Base-by-base conservation (phyloP, 2,113 vertebrate species). In the Nanorana parkeri region DNA sequence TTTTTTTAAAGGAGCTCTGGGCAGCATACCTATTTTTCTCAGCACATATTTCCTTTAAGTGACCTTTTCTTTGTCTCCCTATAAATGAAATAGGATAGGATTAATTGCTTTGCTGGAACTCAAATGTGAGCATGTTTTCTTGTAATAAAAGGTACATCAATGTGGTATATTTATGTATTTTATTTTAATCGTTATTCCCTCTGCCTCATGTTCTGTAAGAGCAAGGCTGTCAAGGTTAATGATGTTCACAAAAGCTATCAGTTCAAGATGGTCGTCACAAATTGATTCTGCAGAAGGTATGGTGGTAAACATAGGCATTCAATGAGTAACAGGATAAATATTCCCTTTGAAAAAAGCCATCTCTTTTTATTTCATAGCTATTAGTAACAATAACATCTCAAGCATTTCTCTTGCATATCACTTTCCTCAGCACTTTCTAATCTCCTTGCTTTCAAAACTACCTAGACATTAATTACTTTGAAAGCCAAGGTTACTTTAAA, bases 401-500 rank as follows among this genome's bases (percentile, higher is more conserved):
- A 19, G 52, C 80, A 75, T 76, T 83, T 76, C 64, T 58, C 63
- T 83, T 54, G 28, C 72, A 83, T 75, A 83, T 83, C 72, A 76
- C 80, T 83, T 52, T 76, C 80, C 72, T 75, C 80, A 83, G 80
- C 80, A 83, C 17, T 83, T 83, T 83, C 51, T 83, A 83, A 83
- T 83, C 80, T 76, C 32, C 72, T 83, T 83, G 71, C 72, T 76
- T 83, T 83, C 80, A 83, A 75, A n/a, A 67, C 61, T 60, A 63
- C 64, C 72, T 60, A 55, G 80, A 76, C 80, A 83, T 83, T 83
- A 83, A 83, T 83, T 76, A 83, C 72, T 83, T 83, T 83, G 80
- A 83, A 83, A 83, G 80, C 80, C 64, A 76, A 76, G 72, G 80
- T 83, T 83, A 83, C 68, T 83, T 83, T 83, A 83, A 83, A 83